These are phyloP conservation scores for Phrynocephalus guinanensis DNA, from an alignment of 2,797 vertebrate genomes.

Conservation along the genomic window DNA sequence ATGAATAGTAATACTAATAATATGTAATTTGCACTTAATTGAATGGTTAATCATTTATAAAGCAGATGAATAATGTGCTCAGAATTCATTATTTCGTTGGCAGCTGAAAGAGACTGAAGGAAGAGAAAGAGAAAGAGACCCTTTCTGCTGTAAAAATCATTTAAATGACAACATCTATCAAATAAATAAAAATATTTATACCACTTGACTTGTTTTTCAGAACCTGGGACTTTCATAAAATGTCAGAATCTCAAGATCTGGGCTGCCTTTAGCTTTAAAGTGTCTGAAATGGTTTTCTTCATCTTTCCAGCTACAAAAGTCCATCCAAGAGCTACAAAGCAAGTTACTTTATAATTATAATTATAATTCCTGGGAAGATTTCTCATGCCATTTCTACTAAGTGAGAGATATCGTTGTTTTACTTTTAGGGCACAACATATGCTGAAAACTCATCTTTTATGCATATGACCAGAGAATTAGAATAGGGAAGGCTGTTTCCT, in stretches of 20 bases:
- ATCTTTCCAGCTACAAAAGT: slow-evolving; percentile 37
- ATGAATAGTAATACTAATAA: background rate
- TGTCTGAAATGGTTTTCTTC: slow-evolving; percentile 49
- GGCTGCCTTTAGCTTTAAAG: slow-evolving; percentile 43
- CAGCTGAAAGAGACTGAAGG: background rate
- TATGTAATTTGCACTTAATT: background rate
- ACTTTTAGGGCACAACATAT: slow-evolving; percentile 6
- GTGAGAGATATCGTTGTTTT: background rate
- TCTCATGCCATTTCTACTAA: slow-evolving; percentile 41
- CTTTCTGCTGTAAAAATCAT: slow-evolving; percentile 42
- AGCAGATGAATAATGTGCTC: background rate
- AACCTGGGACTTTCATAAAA: slow-evolving; percentile 52
- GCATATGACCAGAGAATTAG: slow-evolving; percentile 28
- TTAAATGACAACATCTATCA: slow-evolving; percentile 48
- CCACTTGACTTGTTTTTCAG: slow-evolving; percentile 60
- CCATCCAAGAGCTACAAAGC: background rate
- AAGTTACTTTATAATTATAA: slow-evolving; percentile 20
- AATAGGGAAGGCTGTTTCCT: slow-evolving; percentile 7
- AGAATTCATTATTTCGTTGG: background rate
- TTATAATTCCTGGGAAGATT: slow-evolving; percentile 36
- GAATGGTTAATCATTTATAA: background rate
- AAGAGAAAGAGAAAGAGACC: background rate
- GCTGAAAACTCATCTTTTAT: background rate
- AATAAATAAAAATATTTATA: slow-evolving; percentile 60
- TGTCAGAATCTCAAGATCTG: slow-evolving; percentile 52